Conservation (phyloP, 2,113 vertebrate species). For the Bubo scandiacus region DNA sequence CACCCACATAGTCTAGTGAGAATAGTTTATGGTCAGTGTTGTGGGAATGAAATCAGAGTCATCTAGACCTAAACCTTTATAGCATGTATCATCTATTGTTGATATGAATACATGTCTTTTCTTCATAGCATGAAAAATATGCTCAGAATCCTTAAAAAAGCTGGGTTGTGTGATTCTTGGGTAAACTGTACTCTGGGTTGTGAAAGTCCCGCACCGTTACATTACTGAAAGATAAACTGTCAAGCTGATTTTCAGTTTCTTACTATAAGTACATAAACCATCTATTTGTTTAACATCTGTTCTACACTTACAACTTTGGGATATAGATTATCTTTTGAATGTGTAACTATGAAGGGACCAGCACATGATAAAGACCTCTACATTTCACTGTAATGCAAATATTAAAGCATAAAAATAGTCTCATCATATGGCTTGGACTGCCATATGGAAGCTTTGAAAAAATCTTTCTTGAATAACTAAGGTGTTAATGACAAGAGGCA, state of each 20-base stretch:
- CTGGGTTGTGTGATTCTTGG: not conserved
- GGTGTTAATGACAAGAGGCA: not conserved
- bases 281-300: not conserved
- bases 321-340: not conserved
- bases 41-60: not conserved
- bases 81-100: not conserved
- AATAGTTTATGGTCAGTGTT: not conserved
- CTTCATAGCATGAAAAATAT: not conserved
- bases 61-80: not conserved
- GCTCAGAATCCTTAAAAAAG: not conserved
- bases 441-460: not conserved
- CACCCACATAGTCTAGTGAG: not conserved
- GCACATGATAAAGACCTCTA: not conserved
- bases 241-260: not conserved
- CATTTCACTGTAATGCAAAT: not conserved
- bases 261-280: not conserved
- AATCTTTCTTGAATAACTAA: not conserved
- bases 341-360: not conserved
- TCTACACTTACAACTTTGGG: not conserved
- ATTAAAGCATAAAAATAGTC: not conserved
- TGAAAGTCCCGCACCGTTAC: not conserved
- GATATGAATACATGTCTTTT: not conserved
- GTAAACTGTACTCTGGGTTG: not conserved
- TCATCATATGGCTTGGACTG: not conserved
- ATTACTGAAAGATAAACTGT: not conserved